A percentile compares a stretch with the other conserved stretches of the same genome.
Evolutionary conservation across 2,888 invertebrate genomes (phyloP).

Genomic region (Pterostichus madidus): DNA sequence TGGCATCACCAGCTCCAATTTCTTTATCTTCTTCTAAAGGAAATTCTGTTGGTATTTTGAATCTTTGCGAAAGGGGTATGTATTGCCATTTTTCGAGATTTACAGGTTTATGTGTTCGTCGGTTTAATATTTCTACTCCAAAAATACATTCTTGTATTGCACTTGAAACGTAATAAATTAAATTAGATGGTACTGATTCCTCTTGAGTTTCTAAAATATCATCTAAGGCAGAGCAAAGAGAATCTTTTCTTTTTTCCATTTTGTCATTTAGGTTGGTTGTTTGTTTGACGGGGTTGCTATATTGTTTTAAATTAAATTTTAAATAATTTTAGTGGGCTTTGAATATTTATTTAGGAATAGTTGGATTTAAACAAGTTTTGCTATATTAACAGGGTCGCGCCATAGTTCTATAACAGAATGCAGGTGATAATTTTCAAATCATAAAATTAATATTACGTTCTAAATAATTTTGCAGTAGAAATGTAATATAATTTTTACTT

Average conservation of each 20-base stretch:
- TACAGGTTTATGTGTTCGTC: not conserved
- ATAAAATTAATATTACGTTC: no score
- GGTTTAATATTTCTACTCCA: not conserved
- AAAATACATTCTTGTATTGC: not conserved
- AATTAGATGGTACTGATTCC: no score
- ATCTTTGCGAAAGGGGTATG: not conserved
- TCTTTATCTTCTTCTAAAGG: conserved; percentile 1
- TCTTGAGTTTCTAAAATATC: no score
- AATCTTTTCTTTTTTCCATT: no score
- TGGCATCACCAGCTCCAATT: not conserved
- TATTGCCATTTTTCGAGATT: not conserved
- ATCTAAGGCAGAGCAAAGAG: no score
- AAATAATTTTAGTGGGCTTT: not conserved
- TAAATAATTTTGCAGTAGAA: no score
- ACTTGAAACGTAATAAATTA: no score
- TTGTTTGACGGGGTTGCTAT: not conserved
- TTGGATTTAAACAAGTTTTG: no score
- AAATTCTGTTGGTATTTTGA: not conserved
- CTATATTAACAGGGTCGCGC: no score
- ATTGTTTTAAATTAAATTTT: not conserved
- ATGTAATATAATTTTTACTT: no score
- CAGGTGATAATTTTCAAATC: no score
- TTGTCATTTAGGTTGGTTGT: not conserved
- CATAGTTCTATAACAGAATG: no score
- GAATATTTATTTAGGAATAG: not conserved